Percentiles rank a stretch among this genome's conserved stretches.
phyloP scores from a whole-genome alignment of 1,140 invertebrate genomes.

The Pseudomyrmex concolor region DNA sequence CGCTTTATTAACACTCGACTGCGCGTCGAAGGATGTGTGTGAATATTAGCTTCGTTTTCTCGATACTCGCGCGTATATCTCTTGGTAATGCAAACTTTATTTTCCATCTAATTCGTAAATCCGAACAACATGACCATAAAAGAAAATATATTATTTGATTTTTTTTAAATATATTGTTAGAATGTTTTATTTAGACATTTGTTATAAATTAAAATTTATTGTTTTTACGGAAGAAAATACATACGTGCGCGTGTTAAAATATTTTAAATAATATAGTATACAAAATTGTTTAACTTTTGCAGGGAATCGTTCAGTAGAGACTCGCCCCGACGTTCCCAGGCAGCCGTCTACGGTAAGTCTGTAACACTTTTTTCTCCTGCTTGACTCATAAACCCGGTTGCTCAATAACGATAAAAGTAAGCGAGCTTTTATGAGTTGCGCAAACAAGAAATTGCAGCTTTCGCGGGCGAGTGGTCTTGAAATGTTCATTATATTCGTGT shows the following conservation, averaged over 20 bases:
- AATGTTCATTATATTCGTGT: constrained; percentile 3
- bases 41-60: not conserved
- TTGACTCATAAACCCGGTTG: constrained; percentile 18
- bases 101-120: constrained; percentile 16
- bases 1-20: constrained; percentile 61
- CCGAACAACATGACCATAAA: too few relatives aligned
- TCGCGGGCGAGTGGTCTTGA: not conserved
- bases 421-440: not conserved
- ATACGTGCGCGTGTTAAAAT: too few relatives aligned
- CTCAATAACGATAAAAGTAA: constrained; percentile 22
- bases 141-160: too few relatives aligned
- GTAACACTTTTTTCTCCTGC: not conserved
- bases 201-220: too few relatives aligned
- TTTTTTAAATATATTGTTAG: too few relatives aligned
- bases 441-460: constrained; percentile 8
- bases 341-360: constrained; percentile 62
- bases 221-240: too few relatives aligned
- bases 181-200: too few relatives aligned
- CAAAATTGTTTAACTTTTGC: constrained; percentile 14
- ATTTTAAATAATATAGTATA: too few relatives aligned
- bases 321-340: constrained; percentile 19
- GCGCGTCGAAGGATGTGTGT: not conserved
- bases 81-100: not conserved
- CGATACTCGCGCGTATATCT: not conserved
- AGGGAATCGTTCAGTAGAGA: constrained; percentile 65